phyloP scores from a whole-genome alignment of 1,140 invertebrate species.

The Euglossa dilemma region DNA sequence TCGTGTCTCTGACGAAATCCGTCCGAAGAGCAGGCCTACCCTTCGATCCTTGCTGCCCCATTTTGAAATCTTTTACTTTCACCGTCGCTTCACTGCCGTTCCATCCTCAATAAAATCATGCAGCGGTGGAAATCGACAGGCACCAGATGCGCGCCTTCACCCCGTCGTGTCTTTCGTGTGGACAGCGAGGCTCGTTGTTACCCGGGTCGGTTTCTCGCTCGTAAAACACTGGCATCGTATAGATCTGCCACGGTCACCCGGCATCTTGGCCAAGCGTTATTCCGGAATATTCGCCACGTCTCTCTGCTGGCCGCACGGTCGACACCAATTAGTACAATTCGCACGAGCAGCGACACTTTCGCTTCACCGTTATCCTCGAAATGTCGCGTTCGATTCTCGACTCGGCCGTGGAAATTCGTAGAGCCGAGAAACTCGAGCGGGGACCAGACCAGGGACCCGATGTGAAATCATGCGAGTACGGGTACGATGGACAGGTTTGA shows the following conservation, averaged over 20 bases:
- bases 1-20: slow-evolving; percentile 76
- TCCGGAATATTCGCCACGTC: not conserved
- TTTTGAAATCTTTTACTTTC: slow-evolving; percentile 41
- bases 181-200: slow-evolving; percentile 20
- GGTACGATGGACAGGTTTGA: not conserved
- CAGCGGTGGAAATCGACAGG: not conserved
- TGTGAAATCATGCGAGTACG: not conserved
- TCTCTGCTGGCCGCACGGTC: too few relatives aligned
- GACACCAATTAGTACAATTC: slow-evolving; percentile 12
- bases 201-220: not conserved
- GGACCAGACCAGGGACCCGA: not conserved
- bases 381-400: not conserved
- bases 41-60: slow-evolving; percentile 79
- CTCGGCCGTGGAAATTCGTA: too few relatives aligned
- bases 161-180: slow-evolving; percentile 12
- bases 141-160: slow-evolving; percentile 20
- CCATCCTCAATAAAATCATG: slow-evolving; percentile 19
- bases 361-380: too few relatives aligned
- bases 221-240: not conserved
- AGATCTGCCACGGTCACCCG: not conserved
- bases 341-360: not conserved
- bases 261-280: not conserved
- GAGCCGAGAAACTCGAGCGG: too few relatives aligned
- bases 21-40: slow-evolving; percentile 71
- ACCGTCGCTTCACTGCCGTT: slow-evolving; percentile 22